Evolutionary conservation across 2,888 invertebrate species (phyloP), one percentile per base, ranked within the genome.

Genomic region (Epicampocera succincta): DNA sequence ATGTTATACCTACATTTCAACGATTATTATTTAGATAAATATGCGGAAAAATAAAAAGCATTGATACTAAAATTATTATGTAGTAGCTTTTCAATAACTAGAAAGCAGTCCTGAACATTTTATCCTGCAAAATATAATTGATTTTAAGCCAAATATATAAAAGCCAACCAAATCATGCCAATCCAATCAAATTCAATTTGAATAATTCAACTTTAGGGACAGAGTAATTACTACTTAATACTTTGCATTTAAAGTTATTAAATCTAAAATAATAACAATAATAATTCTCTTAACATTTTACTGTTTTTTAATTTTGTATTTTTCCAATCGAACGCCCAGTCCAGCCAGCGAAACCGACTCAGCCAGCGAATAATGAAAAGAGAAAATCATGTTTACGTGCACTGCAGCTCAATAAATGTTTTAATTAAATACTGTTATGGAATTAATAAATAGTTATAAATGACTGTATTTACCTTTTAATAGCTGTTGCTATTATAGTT

Each of bases 341-440:
- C 15, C 54, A 50, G 1, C 5, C 15, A 29, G 46, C 17, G 46
- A 17, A 46, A n/a, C 46, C 11, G 6, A 65, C 0, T 50, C 58
- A 17, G 2, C 15, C 17, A 17, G 42, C 42, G 15, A 29, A 13
- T 44, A 12, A 19, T 52, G 52, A 4, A 44, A 61, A 61, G 17
- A 8, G 13, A 33, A 33, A 33, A 33, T 33, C 19, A 61, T 61
- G 33, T 44, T 61, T 38, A 76, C 44, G 17, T 71, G 71, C 15
- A 25, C n/a, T 71, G 71, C 15, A 25, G 44, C 25, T 61, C n/a
- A 69, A 69, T 69, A 61, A 61, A 60, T 38, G 38, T 56, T 77
- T 77, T 71, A 46, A 77, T 77, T 69, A 63, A 63, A 63, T 63
- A 48, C 54, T 56, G 2, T 52, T 52, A 48, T n/a, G 25, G 15